Conservation (phyloP, 2,888 invertebrate species). For the Mesorhabditis sp. region DNA sequence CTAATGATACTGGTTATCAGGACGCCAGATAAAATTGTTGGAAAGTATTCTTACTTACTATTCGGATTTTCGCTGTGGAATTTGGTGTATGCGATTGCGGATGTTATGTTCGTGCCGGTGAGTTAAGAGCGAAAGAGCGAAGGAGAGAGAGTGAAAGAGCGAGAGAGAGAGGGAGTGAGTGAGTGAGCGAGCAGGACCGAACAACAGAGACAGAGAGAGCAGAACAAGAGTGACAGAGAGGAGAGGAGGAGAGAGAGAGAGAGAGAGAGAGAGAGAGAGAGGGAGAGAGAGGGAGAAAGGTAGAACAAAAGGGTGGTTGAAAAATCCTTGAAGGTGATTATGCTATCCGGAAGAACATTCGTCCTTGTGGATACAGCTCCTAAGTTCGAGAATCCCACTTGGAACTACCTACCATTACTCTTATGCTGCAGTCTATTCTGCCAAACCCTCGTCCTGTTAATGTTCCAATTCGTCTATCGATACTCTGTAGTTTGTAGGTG, state of each 20-base stretch:
- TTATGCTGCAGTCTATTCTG: neutral
- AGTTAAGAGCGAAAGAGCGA: neutral
- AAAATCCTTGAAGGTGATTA: neutral
- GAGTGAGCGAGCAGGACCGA: too few species aligned
- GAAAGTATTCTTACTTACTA: neutral
- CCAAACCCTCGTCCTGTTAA: neutral
- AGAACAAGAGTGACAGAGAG: too few species aligned
- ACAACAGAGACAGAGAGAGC: too few species aligned
- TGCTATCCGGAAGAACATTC: neutral
- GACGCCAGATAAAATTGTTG: neutral
- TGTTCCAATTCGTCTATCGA: constrained; percentile 1
- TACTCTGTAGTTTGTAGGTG: neutral
- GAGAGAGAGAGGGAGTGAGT: too few species aligned
- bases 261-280: too few species aligned
- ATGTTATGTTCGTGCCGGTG: neutral
- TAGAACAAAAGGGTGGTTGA: too few species aligned
- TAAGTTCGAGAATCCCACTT: neutral
- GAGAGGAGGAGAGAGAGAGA: too few species aligned
- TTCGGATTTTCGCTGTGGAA: neutral
- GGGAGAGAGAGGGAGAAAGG: too few species aligned
- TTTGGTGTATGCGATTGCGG: neutral
- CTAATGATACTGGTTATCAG: neutral
- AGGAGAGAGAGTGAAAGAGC: too few species aligned
- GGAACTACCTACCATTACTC: neutral
- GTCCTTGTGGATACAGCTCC: neutral